phyloP scores from a whole-genome alignment of 2,888 invertebrate genomes.

The Plutella xylostella region DNA sequence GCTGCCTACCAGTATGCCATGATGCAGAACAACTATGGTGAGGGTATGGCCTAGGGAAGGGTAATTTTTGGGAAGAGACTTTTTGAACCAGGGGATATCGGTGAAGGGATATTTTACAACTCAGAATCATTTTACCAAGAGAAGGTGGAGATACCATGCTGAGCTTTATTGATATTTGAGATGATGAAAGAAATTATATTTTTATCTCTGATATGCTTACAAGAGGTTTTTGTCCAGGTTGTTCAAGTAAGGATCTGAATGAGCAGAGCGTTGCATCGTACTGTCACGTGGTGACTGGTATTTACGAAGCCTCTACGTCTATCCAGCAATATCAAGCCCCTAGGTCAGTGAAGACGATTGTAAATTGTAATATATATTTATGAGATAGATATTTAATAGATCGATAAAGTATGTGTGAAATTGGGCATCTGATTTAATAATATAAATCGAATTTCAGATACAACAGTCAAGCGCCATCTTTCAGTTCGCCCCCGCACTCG shows the following conservation, averaged over 20 bases:
- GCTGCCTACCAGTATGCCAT: constrained; percentile 42
- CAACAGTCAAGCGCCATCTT: constrained; percentile 50
- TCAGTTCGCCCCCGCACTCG: constrained; percentile 60
- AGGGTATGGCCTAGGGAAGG: constrained; percentile 6
- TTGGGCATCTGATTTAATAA: too few species aligned
- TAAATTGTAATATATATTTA: too few species aligned
- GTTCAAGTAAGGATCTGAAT: constrained; percentile 44
- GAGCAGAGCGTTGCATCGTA: constrained; percentile 52
- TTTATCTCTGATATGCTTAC: neutral
- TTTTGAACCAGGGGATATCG: too few species aligned
- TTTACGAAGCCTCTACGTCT: constrained; percentile 47
- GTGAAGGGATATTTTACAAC: too few species aligned
- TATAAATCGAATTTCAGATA: constrained; percentile 39
- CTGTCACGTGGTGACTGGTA: constrained; percentile 47
- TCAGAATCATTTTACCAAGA: too few species aligned
- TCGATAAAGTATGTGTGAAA: too few species aligned
- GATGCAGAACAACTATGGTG: constrained; percentile 52
- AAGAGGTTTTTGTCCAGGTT: constrained; percentile 27
- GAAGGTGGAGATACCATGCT: neutral
- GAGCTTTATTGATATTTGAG: neutral
- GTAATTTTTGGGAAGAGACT: too few species aligned
- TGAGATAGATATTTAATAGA: too few species aligned
- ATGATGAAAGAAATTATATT: too few species aligned
- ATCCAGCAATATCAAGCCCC: constrained; percentile 47
- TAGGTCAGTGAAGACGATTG: too few species aligned